Evolutionary conservation across 2,113 vertebrate genomes (phyloP), one percentile per base, ranked within the genome.

Genomic region (Asarcornis scutulata): DNA sequence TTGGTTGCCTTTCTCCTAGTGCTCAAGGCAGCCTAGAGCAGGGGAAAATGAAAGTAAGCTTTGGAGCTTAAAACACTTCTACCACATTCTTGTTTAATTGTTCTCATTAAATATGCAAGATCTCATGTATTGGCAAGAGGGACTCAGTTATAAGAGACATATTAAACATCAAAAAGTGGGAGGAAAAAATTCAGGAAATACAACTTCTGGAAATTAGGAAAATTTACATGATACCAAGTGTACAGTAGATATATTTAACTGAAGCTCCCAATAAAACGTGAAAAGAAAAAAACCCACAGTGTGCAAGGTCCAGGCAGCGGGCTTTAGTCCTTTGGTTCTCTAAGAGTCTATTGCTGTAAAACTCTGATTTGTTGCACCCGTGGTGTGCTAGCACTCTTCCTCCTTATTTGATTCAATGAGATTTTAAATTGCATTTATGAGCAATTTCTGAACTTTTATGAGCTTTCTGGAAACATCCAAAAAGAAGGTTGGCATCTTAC

Each of bases 11-110:
- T 96, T 97, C 88, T 96, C 91, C 11, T 50, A 92, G 91, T 86
- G 93, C 75, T 96, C 87, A 90, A 97, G 94, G 91, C 79, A 94
- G 67, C 86, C 96, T 91, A 91, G 97, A 93, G 92, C 72, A 93
- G 95, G 95, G 85, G 93, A 94, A 96, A 97, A 96, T 90, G 82
- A 96, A 97, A 97, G 96, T 79, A 95, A 97, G 92, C 96, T 97
- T 93, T 91, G 91, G 83, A 92, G 84, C 72, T 85, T 85, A 79
- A 75, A 80, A 83, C 42, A 42, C 58, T 82, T 76, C 36, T 25
- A 83, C 59, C 88, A 92, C 79, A 81, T 71, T 83, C 62, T 67
- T 83, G 60, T 73, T 96, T 89, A 96, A 75, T 91, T 77, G 46
- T 68, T 88, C 74, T 81, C 68, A 84, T 82, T 95, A 83, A 72